Evolutionary conservation across 1,140 invertebrate genomes (phyloP).

Genomic region (Sipha flava): DNA sequence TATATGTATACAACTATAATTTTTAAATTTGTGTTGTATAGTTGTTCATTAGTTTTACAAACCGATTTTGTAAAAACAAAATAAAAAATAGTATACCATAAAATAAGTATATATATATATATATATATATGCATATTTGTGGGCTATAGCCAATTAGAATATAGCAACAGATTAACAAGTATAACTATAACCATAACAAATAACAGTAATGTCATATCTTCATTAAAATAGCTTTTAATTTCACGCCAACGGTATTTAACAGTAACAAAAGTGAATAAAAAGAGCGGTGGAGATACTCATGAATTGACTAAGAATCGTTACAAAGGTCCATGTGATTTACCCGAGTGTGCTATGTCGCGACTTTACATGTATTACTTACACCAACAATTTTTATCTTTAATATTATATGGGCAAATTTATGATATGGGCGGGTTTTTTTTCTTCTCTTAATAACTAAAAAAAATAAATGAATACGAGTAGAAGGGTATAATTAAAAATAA

Average conservation of each 20-base stretch:
- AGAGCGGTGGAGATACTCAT: neutral
- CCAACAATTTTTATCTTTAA: neutral
- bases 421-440: neutral
- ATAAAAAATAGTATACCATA: neutral
- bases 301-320: constrained; percentile 19
- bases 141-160: neutral
- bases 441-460: neutral
- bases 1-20: neutral
- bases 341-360: neutral
- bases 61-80: neutral
- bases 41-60: neutral
- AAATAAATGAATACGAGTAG: neutral
- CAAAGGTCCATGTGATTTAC: constrained; percentile 14
- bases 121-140: too few relatives aligned
- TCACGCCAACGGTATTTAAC: neutral
- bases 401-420: neutral
- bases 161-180: neutral
- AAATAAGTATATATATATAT: neutral
- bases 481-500: neutral
- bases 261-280: neutral
- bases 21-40: too few relatives aligned
- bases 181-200: neutral
- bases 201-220: neutral
- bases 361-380: neutral
- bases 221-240: neutral